These are phyloP conservation scores for Dasyurus viverrinus DNA, from an alignment of 2,113 vertebrate species.

Conservation along the genomic window DNA sequence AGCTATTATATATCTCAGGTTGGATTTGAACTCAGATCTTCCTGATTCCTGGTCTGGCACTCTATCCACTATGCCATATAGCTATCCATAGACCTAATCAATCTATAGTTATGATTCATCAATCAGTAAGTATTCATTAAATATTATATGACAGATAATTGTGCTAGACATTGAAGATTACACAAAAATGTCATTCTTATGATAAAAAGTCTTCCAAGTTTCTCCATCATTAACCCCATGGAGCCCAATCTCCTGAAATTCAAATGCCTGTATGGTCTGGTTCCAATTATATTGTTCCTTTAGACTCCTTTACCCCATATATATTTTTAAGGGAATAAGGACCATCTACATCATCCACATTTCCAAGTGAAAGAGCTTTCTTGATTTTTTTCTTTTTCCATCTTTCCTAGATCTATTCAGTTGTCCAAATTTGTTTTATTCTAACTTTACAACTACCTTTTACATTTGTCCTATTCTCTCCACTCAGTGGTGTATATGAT, in stretches of 20 bases:
- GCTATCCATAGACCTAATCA: background rate
- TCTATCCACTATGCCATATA: background rate
- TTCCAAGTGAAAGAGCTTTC: background rate
- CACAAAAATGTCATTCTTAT: no score
- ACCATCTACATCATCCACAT: background rate
- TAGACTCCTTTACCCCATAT: no score
- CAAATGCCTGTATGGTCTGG: no score
- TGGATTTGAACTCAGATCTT: background rate
- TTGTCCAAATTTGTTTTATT: background rate
- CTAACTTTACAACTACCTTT: background rate
- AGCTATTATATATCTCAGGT: background rate
- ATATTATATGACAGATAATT: background rate
- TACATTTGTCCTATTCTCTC: background rate
- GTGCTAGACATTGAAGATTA: no score
- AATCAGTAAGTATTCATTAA: background rate
- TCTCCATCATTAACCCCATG: no score
- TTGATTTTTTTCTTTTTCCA: background rate
- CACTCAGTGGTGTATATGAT: no score
- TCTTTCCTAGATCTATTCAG: background rate
- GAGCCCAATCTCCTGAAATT: no score
- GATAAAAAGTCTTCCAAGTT: no score
- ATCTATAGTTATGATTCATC: background rate
- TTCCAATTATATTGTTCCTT: no score
- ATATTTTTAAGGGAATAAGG: background rate
- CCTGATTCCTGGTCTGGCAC: background rate